A percentile compares a stretch with the other conserved stretches of the same genome.
Conservation (phyloP, 2,113 vertebrate species). For the Cacatua alba region DNA sequence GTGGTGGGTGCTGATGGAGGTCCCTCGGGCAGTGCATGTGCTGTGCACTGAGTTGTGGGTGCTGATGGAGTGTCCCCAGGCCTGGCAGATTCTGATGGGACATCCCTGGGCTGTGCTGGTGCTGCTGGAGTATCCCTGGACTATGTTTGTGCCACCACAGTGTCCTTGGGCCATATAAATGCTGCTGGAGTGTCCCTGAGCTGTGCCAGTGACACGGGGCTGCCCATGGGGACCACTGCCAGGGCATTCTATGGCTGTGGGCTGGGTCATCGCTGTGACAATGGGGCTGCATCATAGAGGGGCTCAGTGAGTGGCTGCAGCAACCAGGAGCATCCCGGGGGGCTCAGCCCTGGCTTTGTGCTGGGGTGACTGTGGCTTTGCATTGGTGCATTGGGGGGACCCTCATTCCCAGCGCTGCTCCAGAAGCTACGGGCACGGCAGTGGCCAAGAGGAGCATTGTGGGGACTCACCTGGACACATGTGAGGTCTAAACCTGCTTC, state of each 20-base stretch:
- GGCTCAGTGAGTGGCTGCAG: fast-evolving
- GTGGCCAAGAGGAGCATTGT: not conserved
- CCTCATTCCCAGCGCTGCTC: fast-evolving
- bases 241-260: not conserved
- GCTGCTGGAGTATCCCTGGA: not conserved
- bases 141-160: fast-evolving
- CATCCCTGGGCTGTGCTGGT: not conserved
- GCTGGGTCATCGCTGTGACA: not conserved
- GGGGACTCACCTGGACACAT: not conserved
- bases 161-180: not conserved
- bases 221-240: fast-evolving
- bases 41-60: not conserved
- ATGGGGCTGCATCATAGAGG: not conserved
- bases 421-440: not conserved
- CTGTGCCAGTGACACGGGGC: not conserved
- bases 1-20: not conserved
- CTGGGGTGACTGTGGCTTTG: fast-evolving
- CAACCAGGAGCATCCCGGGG: not conserved
- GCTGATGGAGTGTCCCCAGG: not conserved
- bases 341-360: not conserved
- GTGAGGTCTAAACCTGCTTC: not conserved
- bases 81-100: not conserved
- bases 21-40: not conserved
- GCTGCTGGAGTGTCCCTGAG: not conserved
- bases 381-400: not conserved